Conservation (phyloP, 2,888 invertebrate genomes). For the Synergus gifuensis region DNA sequence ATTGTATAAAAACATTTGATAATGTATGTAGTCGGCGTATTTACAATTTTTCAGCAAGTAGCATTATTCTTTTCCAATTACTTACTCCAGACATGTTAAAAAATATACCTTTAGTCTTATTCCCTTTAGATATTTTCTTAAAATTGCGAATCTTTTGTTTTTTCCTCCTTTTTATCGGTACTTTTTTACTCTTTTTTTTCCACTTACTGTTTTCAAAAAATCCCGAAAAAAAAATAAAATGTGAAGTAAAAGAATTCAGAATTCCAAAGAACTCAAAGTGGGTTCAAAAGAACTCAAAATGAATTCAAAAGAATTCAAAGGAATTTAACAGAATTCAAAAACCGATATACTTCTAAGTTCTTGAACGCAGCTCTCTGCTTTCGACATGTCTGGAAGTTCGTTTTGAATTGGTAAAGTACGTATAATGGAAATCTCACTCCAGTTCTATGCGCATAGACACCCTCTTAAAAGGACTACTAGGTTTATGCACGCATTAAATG, state of each 20-base stretch:
- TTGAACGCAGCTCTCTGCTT: neutral
- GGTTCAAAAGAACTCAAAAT: no score
- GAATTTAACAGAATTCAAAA: no score
- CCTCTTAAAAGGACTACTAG: neutral
- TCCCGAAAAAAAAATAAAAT: no score
- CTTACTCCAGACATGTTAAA: conserved; percentile 37
- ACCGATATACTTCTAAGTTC: no score
- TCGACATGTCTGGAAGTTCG: neutral
- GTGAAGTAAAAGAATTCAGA: no score
- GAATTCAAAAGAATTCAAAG: no score
- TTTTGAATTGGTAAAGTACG: neutral
- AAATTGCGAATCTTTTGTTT: no score
- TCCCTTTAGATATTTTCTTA: neutral
- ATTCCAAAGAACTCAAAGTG: no score
- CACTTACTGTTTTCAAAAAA: no score
- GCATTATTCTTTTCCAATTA: neutral
- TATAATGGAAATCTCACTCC: neutral
- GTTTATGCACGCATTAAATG: conserved; percentile 43
- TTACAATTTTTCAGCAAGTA: conserved; percentile 60
- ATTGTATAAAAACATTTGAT: conserved; percentile 69
- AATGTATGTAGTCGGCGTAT: conserved; percentile 67
- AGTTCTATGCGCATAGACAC: neutral
- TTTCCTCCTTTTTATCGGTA: no score
- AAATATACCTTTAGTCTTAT: neutral
- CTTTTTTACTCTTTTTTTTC: no score